These are phyloP conservation scores for Cassiopea xamachana DNA, from an alignment of 30 jellyfish, hydroid and myxozoan species.

Conservation along the genomic window DNA sequence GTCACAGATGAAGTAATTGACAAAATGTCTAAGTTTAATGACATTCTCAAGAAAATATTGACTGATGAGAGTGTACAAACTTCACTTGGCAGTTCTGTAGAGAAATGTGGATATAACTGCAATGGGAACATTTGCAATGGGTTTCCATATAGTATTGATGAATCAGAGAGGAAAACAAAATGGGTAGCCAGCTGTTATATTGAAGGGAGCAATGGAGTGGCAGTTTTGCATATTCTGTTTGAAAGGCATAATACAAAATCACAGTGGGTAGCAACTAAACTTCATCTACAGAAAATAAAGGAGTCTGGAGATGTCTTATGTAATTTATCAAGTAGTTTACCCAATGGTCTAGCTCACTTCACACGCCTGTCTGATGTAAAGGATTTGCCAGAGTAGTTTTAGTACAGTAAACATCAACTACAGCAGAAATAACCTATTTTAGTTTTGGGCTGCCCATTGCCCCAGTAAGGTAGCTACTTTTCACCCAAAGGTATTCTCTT, in stretches of 20 bases:
- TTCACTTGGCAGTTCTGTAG: slow-evolving; percentile 39
- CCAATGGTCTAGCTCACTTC: slow-evolving; percentile 33
- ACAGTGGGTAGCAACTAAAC: slow-evolving; percentile 42
- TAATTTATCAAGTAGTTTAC: slow-evolving; percentile 30
- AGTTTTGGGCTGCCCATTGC: no score
- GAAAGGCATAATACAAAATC: slow-evolving; percentile 37
- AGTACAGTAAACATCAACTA: not conserved
- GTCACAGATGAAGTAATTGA: slow-evolving; percentile 3
- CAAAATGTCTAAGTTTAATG: not conserved
- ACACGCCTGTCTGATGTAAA: slow-evolving; percentile 29
- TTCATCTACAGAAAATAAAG: slow-evolving; percentile 20
- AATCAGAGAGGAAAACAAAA: not conserved
- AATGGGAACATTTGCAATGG: not conserved
- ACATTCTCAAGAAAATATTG: not conserved
- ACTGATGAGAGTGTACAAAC: slow-evolving; percentile 15
- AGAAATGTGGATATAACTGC: slow-evolving; percentile 45
- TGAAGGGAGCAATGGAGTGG: slow-evolving; percentile 33
- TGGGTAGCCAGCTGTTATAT: slow-evolving; percentile 34
- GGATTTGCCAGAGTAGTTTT: not conserved
- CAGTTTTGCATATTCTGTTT: slow-evolving; percentile 3
- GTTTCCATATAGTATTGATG: not conserved
- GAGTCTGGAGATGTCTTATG: slow-evolving; percentile 46
- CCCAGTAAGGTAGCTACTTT: no score
- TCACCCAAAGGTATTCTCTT: no score
- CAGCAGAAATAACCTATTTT: no score